Percentiles rank a stretch among this genome's conserved stretches.
phyloP scores from a whole-genome alignment of 2,888 invertebrate genomes.

The Drosophila anomalipes region DNA sequence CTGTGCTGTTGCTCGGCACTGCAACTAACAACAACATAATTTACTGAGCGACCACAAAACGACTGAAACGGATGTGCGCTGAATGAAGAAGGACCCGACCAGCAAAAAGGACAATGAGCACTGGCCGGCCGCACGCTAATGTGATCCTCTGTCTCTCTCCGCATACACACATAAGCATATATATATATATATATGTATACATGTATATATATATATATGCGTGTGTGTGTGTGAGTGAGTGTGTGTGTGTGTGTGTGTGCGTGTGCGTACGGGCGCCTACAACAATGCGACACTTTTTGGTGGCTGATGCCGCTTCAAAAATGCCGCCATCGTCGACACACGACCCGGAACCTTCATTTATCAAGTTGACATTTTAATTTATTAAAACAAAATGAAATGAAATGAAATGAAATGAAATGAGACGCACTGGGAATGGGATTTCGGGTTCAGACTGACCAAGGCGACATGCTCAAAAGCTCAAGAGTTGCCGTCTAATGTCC shows the following conservation, averaged over 20 bases:
- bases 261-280: slow-evolving; percentile 38
- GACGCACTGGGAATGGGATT: slow-evolving; percentile 22
- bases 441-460: slow-evolving; percentile 16
- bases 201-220: background rate
- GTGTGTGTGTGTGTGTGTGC: slow-evolving; percentile 15
- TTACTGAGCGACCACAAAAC: slow-evolving; percentile 67
- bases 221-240: background rate
- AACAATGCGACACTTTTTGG: slow-evolving; percentile 57
- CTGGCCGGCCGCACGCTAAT: slow-evolving; percentile 51
- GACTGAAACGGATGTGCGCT: slow-evolving; percentile 62
- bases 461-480: slow-evolving; percentile 11
- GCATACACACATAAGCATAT: background rate
- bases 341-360: slow-evolving; percentile 82
- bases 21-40: slow-evolving; percentile 80
- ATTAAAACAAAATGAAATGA: slow-evolving; percentile 83
- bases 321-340: slow-evolving; percentile 57
- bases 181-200: background rate
- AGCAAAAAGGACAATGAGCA: slow-evolving; percentile 45
- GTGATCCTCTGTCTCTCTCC: slow-evolving; percentile 26
- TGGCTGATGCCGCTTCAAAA: slow-evolving; percentile 68
- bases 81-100: slow-evolving; percentile 38
- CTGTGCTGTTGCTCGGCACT: slow-evolving; percentile 13
- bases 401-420: slow-evolving; percentile 51
- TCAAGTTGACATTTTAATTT: slow-evolving; percentile 85
- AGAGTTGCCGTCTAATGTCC: slow-evolving; percentile 12